phyloP scores from a whole-genome alignment of 2,888 invertebrate genomes.

The Phrixothrix hirtus region DNA sequence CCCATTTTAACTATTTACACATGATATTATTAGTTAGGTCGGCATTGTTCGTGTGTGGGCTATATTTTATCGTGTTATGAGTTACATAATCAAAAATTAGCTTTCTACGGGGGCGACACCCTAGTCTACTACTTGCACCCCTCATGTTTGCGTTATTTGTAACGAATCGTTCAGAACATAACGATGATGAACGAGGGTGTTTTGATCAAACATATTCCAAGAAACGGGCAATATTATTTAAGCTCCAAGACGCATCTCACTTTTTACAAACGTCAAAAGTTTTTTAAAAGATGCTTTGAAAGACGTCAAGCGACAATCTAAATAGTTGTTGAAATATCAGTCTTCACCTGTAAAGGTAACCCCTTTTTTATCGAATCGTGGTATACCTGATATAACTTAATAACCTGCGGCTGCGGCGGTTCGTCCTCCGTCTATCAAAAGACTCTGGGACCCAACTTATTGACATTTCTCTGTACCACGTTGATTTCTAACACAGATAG shows the following conservation, averaged over 20 bases:
- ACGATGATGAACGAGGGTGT: slow-evolving; percentile 46
- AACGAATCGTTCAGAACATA: slow-evolving; percentile 55
- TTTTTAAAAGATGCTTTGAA: no score
- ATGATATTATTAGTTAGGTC: slow-evolving; percentile 19
- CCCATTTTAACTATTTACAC: slow-evolving; percentile 13
- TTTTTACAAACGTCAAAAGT: no score
- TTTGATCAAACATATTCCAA: slow-evolving; percentile 37
- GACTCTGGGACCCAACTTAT: slow-evolving; percentile 47
- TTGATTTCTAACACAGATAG: slow-evolving; percentile 57
- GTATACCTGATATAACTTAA: slow-evolving; percentile 31
- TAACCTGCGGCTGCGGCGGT: slow-evolving; percentile 30
- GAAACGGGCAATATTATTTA: no score
- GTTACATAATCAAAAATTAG: slow-evolving; percentile 55
- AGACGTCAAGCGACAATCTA: no score
- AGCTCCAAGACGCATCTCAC: no score
- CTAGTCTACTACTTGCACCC: slow-evolving; percentile 35
- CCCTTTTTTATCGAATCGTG: slow-evolving; percentile 18
- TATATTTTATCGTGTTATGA: slow-evolving; percentile 49
- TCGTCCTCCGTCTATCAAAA: slow-evolving; percentile 21
- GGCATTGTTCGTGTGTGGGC: slow-evolving; percentile 44
- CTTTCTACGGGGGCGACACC: slow-evolving; percentile 48
- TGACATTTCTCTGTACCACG: slow-evolving; percentile 53
- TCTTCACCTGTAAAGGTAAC: slow-evolving; percentile 17
- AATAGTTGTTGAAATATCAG: slow-evolving; percentile 28
- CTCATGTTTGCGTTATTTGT: slow-evolving; percentile 53